Evolutionary conservation across 30 jellyfish, hydroid and myxozoan genomes (phyloP).

Genomic region (Aurelia aurita): DNA sequence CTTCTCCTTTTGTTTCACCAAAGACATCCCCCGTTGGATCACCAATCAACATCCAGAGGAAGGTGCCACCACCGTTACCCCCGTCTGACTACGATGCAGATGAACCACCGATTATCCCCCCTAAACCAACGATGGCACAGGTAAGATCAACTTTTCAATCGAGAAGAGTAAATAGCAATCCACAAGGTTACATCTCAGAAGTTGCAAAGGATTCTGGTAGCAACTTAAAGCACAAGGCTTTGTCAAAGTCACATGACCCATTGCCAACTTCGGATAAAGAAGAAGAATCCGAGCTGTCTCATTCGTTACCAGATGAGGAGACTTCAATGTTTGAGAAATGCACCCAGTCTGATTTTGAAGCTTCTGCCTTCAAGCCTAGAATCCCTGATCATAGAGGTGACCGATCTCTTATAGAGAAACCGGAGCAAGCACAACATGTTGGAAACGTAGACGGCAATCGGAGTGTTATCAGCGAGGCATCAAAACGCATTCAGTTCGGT

Average conservation of each 20-base stretch:
- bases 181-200: constrained; percentile 32
- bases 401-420: too few relatives aligned
- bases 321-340: neutral
- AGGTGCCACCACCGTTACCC: constrained; percentile 81
- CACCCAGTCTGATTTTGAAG: neutral
- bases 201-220: neutral
- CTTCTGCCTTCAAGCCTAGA: neutral
- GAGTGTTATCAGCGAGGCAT: too few relatives aligned
- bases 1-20: constrained; percentile 81
- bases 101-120: constrained; percentile 77
- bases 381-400: too few relatives aligned
- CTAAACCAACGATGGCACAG: constrained; percentile 56
- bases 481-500: neutral
- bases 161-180: constrained; percentile 68
- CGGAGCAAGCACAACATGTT: too few relatives aligned
- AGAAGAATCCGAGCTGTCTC: constrained; percentile 15
- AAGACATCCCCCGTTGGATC: constrained; percentile 76
- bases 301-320: constrained; percentile 22
- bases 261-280: constrained; percentile 15
- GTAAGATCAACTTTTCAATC: constrained; percentile 18
- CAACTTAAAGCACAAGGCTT: neutral
- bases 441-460: too few relatives aligned
- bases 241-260: constrained; percentile 68
- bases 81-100: constrained; percentile 67
- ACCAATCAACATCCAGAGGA: constrained; percentile 39